Conservation (phyloP, 2,888 invertebrate genomes). For the Tetanocera ferruginea region DNA sequence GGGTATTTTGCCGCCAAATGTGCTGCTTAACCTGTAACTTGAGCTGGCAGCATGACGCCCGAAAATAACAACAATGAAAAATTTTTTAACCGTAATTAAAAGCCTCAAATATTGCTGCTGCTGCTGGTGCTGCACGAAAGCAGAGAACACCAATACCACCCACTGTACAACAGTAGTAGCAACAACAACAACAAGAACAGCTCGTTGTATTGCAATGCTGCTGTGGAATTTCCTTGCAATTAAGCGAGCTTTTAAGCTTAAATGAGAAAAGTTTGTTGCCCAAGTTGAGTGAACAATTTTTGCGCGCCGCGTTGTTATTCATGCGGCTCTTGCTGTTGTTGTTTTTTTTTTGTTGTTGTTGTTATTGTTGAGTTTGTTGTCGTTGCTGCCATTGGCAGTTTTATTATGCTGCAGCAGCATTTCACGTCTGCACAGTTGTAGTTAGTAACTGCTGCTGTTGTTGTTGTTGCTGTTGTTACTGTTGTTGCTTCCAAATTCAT, state of each 20-base stretch:
- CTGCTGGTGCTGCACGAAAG: no score
- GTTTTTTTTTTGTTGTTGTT: not conserved
- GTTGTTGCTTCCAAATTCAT: not conserved
- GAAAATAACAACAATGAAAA: not conserved
- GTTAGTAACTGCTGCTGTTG: not conserved
- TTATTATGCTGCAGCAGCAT: not conserved
- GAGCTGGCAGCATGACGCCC: no score
- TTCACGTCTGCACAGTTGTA: no score
- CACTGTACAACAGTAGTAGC: no score
- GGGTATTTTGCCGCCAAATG: no score
- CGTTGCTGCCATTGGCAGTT: not conserved
- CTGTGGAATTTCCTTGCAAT: constrained; percentile 17
- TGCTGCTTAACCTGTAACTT: no score
- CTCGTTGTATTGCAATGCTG: not conserved
- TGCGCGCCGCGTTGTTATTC: not conserved
- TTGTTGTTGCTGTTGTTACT: not conserved
- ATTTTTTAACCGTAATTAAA: not conserved
- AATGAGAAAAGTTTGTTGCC: constrained; percentile 29
- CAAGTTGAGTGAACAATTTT: constrained; percentile 20
- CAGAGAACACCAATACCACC: no score
- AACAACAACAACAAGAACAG: not conserved
- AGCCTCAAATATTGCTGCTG: not conserved
- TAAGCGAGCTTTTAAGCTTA: constrained; percentile 18
- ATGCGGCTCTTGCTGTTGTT: not conserved
- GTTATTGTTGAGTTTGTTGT: not conserved